A percentile compares a stretch with the other conserved stretches of the same genome.
phyloP scores from a whole-genome alignment of 2,113 vertebrate species.

The Sigmodon hispidus region DNA sequence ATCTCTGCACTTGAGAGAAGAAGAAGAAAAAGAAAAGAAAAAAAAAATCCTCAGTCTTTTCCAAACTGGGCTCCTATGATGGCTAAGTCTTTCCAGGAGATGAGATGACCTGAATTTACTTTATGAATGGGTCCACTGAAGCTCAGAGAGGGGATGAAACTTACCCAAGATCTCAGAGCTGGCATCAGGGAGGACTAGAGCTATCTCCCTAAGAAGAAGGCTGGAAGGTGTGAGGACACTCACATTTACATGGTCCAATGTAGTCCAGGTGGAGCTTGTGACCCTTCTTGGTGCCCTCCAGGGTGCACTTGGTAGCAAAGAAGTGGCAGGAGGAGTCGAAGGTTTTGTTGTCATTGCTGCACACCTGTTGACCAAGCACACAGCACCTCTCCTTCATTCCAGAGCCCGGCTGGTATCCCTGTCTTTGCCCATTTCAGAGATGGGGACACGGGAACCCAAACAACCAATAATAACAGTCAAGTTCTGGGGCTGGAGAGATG shows the following conservation, averaged over 20 bases:
- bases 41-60: not conserved
- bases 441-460: not conserved
- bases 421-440: not conserved
- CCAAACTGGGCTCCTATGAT: not conserved
- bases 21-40: not conserved
- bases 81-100: not conserved
- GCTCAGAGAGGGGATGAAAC: not conserved
- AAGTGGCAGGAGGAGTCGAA: conserved; percentile 98
- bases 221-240: conserved; percentile 71
- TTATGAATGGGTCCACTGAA: not conserved
- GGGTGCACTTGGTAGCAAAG: conserved; percentile 97
- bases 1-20: not conserved
- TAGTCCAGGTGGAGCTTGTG: conserved; percentile 99
- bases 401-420: not conserved
- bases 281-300: conserved; percentile 99
- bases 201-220: rapidly evolving
- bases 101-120: not conserved
- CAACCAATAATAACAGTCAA: not conserved
- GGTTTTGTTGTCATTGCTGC: conserved; percentile 98
- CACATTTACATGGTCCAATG: conserved; percentile 98
- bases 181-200: rapidly evolving
- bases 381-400: not conserved
- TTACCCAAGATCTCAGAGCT: not conserved
- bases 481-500: no score
- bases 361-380: conserved; percentile 87